Base-by-base conservation (phyloP, 2,113 vertebrate genomes). In the Ceuthmochares aereus region DNA sequence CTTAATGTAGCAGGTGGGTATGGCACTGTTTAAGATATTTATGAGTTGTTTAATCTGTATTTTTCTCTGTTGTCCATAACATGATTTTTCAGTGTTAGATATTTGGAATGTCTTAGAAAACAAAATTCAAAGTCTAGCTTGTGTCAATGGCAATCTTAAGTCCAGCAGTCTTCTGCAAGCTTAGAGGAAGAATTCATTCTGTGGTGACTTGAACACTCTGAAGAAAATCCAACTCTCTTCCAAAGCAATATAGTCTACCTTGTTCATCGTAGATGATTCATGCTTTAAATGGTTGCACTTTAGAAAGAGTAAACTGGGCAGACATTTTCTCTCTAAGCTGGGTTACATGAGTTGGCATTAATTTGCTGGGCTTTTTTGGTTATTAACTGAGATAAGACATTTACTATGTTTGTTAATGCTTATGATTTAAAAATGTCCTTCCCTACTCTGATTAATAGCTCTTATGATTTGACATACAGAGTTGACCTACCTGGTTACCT, bases 1-100 rank as follows among this genome's bases (percentile, higher is more conserved):
- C 98, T 99, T 87, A 99, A 99, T 93, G 99, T 99, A 93, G 99
- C 99, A 97, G 99, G 99, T 99, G 95, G 47, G 98, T 95, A 66
- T 76, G n/a, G 9, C 22, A 18, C 37, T 81, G 37, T 32, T 92
- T 8, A 67, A 80, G 70, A 47, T 74, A 58, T 32, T 77, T 42
- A 23, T 63, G 42, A n/a, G 7, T 42, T 84, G 8, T 78, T 85
- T 49, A 52, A 78, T 34, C 43, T 52, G 8, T 72, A 9, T 14
- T 20, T 87, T 89, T 76, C 15, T 30, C 2, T 64, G 10, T n/a
- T 60, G 37, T 6, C 30, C 18, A 6, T 29, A 45, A 45, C 3
- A 7, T 20, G 26, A 25, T 69, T 85, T 93, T 93, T 81, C 47
- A 62, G 5, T 43, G 37, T 47, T 56, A 47, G 26, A 2, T 78